A percentile compares a stretch with the other conserved stretches of the same genome.
Evolutionary conservation across 2,113 vertebrate genomes (phyloP).

Genomic region (Phaethon lepturus): DNA sequence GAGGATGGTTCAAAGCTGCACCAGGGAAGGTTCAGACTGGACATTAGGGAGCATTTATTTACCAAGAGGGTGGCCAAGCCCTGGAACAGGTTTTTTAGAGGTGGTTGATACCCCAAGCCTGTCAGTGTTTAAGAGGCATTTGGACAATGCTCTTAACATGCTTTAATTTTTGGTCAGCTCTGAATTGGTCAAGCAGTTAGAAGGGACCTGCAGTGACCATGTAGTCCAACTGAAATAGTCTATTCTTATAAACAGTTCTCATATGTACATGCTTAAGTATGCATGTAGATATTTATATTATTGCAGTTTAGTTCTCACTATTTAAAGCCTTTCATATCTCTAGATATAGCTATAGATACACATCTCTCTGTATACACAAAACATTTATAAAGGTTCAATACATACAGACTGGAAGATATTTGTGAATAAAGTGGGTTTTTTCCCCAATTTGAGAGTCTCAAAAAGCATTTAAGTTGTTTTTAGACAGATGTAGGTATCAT

Average conservation of each 20-base stretch:
- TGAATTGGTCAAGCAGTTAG: background rate
- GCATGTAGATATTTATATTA: background rate
- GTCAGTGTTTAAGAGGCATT: background rate
- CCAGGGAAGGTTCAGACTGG: background rate
- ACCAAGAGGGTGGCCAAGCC: background rate
- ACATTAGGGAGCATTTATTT: background rate
- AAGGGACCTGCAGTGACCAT: background rate
- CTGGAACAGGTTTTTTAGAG: background rate
- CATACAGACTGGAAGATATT: background rate
- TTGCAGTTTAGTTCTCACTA: background rate
- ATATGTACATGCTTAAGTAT: background rate
- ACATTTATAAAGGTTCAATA: background rate
- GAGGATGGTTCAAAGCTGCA: background rate
- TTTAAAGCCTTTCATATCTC: background rate
- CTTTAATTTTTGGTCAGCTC: background rate
- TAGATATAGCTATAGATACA: background rate
- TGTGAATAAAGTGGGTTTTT: background rate
- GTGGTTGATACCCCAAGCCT: background rate
- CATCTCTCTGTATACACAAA: background rate
- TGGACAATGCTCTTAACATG: background rate
- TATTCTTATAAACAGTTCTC: background rate
- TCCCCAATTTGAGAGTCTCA: background rate
- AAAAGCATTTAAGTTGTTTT: background rate
- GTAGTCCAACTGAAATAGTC: background rate
- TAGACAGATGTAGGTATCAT: background rate